Evolutionary conservation across 2,797 vertebrate genomes (phyloP), one percentile per base, ranked within the genome.

Genomic region (Oreochromis mossambicus): DNA sequence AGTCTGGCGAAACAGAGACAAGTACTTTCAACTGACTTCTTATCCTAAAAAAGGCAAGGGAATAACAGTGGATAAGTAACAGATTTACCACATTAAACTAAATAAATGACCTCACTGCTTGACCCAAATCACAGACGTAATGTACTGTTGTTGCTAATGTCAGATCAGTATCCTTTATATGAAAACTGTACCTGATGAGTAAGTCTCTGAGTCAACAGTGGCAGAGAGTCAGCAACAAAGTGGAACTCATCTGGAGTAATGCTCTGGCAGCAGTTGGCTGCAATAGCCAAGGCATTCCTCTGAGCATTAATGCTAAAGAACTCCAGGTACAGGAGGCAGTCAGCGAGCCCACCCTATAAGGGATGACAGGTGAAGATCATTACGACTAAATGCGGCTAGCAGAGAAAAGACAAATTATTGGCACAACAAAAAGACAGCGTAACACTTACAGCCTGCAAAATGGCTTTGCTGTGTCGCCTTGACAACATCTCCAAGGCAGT

Each of bases 251-350:
- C 98, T 79, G 98, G 97, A 34, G 98, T 99, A 91, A 99, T 99
- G 91, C 98, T 99, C 96, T 99, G 99, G 94, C 99, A 99, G 96
- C 99, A 99, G 95, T 99, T 99, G 86, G 98, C 98, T 88, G 99
- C 98, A 41, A 99, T 99, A 91, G 99, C 99, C 94, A 99, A 94
- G 8, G 99, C 99, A 68, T 99, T 99, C 95, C 99, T 98, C 96
- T 99, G 99, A 92, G 99, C 99, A 86, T 99, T 99, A 95, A 99
- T 99, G 96, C 99, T 99, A 94, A 99, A 99, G 96, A 99, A 99
- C 91, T 99, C 99, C 88, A 99, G 96, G 95, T 99, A 99, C 41
- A 99, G 96, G 94, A 99, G 97, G 92, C 98, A 99, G 95, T 98
- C 97, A 46, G 99, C 99, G 82, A 99, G 96, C 82, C 99, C 99